Base-by-base conservation (phyloP, 2,113 vertebrate species). In the Phyllopteryx taeniolatus region DNA sequence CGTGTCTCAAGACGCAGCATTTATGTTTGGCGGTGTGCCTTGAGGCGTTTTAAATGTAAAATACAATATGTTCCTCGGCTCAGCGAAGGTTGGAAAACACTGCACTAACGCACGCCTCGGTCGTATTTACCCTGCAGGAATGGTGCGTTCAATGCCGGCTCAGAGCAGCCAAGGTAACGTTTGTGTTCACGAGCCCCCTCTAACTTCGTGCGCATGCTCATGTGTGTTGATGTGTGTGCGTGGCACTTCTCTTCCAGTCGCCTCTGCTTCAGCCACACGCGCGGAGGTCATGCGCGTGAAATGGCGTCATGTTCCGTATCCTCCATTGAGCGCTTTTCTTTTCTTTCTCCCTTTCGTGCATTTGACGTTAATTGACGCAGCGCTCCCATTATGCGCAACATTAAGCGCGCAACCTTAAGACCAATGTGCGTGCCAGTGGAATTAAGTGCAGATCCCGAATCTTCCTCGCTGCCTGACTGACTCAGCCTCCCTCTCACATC, bases 121-220 rank as follows among this genome's bases (percentile, higher is more conserved):
- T 46, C 64, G 9, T 43, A 27, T 59, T 62, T 69, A 81, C 74
- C 84, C 84, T 74, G 81, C 85, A 91, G 90, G 88, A 87, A 76
- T 88, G 88, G 83, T 89, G 88, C 76, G 86, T 81, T 88, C 90
- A 84, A 83, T 88, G 84, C 85, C 86, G 88, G 85, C 87, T 83
- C 86, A 90, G 35, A 85, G 88, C 88, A 90, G 89, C 84, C 82
- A 81, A 90, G 90, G 89, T 91, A 90, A 90, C 86, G 66, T 85
- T 79, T 85, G 83, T 78, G 85, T 87, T 80, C 84, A 79, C 33
- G 53, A 78, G 70, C 69, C 77, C 56, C 77, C 68, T 75, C 76
- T 71, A 72, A 47, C 61, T 66, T 72, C 47, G 42, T 70, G 70
- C 76, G 68, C 68, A 47, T 73, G 39, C 67, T 46, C 42, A 35